Conservation (phyloP, 2,797 vertebrate genomes). For the Cyprinella venusta region DNA sequence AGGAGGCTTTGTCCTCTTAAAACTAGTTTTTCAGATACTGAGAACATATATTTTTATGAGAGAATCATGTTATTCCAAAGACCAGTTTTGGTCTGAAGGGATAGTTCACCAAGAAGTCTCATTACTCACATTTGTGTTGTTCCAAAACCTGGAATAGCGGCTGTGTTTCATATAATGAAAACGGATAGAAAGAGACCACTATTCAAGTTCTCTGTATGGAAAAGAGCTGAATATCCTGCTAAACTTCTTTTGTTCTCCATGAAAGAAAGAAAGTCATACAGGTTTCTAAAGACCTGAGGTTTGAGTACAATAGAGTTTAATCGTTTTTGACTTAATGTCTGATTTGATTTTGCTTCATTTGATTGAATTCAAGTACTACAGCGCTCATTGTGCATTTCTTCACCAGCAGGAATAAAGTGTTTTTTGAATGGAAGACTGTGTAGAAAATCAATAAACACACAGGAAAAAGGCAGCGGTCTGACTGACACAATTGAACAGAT, state of each 20-base stretch:
- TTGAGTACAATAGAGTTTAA: not conserved
- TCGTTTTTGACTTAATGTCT: not conserved
- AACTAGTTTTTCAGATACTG: not conserved
- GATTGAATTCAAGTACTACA: not conserved
- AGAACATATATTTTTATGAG: not conserved
- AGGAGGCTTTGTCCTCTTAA: not conserved
- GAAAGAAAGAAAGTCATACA: not conserved
- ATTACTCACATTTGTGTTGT: not conserved
- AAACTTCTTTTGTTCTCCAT: not conserved
- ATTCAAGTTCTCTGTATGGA: not conserved
- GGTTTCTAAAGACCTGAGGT: not conserved
- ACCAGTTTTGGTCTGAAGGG: not conserved
- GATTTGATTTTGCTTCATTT: not conserved
- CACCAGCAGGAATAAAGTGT: not conserved
- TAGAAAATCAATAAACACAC: not conserved
- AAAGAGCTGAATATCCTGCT: constrained; percentile 1
- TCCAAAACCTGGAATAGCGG: not conserved
- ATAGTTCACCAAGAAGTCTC: not conserved
- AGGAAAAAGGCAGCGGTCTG: not conserved
- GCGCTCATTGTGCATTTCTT: not conserved
- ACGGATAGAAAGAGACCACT: too few species aligned
- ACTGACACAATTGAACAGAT: not conserved
- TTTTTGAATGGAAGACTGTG: constrained; percentile 1
- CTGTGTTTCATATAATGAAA: not conserved
- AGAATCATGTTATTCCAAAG: not conserved